phyloP scores from a whole-genome alignment of 2,113 vertebrate genomes.

The Menura novaehollandiae region DNA sequence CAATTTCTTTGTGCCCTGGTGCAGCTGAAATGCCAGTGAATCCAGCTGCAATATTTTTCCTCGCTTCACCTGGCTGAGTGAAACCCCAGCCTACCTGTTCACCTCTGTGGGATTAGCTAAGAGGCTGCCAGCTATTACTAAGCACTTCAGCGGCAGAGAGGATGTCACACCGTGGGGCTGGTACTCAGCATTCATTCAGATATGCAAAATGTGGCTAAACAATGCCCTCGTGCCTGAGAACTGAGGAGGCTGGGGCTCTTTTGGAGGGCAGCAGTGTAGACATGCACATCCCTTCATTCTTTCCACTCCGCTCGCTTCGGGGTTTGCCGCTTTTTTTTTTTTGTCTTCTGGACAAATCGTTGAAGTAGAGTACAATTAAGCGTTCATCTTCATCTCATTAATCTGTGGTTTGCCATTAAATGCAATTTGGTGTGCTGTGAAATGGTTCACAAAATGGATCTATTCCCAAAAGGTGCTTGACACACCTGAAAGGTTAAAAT shows the following conservation, averaged over 20 bases:
- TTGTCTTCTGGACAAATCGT: not conserved
- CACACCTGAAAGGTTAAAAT: not conserved
- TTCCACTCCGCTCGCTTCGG: not conserved
- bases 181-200: not conserved
- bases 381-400: not conserved
- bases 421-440: not conserved
- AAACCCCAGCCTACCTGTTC: not conserved
- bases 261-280: not conserved
- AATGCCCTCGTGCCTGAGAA: not conserved
- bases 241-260: not conserved
- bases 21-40: not conserved
- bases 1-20: not conserved
- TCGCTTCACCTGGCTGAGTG: not conserved
- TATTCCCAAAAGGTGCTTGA: not conserved
- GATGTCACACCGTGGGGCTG: not conserved
- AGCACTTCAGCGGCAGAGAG: not conserved
- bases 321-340: not conserved
- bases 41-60: rapidly evolving
- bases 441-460: not conserved
- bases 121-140: not conserved
- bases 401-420: not conserved
- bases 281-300: not conserved
- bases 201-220: constrained; percentile 15
- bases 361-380: not conserved
- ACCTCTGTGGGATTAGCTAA: not conserved